Evolutionary conservation across 2,797 vertebrate species (phyloP).

Genomic region (Mormyrops boulengeri): DNA sequence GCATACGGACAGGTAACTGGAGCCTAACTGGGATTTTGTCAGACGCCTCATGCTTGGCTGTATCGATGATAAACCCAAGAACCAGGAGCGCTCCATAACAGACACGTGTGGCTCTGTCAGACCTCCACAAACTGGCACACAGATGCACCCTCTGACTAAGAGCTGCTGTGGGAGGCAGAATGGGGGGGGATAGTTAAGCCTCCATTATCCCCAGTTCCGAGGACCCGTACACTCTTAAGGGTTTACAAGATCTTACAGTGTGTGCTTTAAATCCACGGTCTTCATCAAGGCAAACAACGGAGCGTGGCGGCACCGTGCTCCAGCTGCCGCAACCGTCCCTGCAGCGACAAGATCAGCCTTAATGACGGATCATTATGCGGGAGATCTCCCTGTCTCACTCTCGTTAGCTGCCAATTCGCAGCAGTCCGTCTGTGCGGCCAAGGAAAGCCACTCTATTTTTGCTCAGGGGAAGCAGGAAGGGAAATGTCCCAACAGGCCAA

Average conservation of each 20-base stretch:
- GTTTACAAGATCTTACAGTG: slow-evolving; percentile 33
- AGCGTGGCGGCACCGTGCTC: slow-evolving; percentile 28
- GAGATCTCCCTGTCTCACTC: slow-evolving; percentile 41
- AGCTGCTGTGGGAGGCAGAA: slow-evolving; percentile 35
- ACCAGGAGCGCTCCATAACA: slow-evolving; percentile 16
- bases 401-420: slow-evolving; percentile 50
- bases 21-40: not conserved
- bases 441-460: slow-evolving; percentile 32
- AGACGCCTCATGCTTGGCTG: not conserved
- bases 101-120: slow-evolving; percentile 27
- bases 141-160: slow-evolving; percentile 28
- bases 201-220: slow-evolving; percentile 39
- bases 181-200: slow-evolving; percentile 48
- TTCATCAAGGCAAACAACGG: slow-evolving; percentile 42
- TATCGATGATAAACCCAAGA: not conserved
- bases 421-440: slow-evolving; percentile 29
- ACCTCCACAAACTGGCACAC: slow-evolving; percentile 30
- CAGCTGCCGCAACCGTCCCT: slow-evolving; percentile 24
- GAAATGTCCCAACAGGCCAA: not conserved
- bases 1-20: not conserved
- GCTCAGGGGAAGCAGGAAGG: not conserved
- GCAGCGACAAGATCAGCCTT: slow-evolving; percentile 40
- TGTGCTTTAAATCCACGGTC: slow-evolving; percentile 22
- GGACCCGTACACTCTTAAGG: slow-evolving; percentile 37
- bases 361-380: slow-evolving; percentile 53